Conservation (phyloP, 2,888 invertebrate genomes). For the Branchipolynoe longqiensis region DNA sequence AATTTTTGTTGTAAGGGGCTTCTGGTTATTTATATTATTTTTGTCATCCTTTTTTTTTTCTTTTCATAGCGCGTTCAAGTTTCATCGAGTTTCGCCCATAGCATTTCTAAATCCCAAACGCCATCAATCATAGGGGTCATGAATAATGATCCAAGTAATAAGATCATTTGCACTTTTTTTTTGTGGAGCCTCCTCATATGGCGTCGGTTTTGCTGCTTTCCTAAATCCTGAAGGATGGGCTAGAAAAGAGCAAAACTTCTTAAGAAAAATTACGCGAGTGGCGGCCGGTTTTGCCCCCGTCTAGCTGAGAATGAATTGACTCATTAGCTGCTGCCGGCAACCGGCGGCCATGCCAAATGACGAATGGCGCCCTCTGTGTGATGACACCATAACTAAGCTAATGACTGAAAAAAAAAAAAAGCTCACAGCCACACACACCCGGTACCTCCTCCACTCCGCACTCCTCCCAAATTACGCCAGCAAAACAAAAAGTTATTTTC, state of each 20-base stretch:
- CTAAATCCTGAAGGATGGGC: background rate
- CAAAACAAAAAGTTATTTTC: constrained; percentile 24
- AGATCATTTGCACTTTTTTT: constrained; percentile 16
- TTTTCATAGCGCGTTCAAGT: too few species aligned
- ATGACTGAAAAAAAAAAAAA: constrained; percentile 9
- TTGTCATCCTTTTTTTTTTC: background rate
- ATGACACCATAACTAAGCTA: constrained; percentile 52
- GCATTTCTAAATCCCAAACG: background rate
- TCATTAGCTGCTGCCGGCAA: constrained; percentile 26
- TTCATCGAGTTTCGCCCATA: background rate
- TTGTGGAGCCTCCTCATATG: too few species aligned
- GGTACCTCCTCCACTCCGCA: too few species aligned
- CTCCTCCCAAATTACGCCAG: background rate
- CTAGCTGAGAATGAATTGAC: constrained; percentile 47
- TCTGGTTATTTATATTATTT: background rate
- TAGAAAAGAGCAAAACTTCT: background rate
- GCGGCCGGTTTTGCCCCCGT: constrained; percentile 2
- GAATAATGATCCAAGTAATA: constrained; percentile 3
- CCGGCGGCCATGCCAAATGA: background rate
- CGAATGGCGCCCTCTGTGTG: constrained; percentile 51
- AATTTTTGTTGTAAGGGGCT: too few species aligned
- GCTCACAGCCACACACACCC: too few species aligned
- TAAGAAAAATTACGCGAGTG: constrained; percentile 5
- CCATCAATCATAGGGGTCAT: background rate
- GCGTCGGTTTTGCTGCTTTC: background rate